Evolutionary conservation across 1,140 invertebrate species (phyloP), one percentile per base, ranked within the genome.

Genomic region (Eupeodes corollae): DNA sequence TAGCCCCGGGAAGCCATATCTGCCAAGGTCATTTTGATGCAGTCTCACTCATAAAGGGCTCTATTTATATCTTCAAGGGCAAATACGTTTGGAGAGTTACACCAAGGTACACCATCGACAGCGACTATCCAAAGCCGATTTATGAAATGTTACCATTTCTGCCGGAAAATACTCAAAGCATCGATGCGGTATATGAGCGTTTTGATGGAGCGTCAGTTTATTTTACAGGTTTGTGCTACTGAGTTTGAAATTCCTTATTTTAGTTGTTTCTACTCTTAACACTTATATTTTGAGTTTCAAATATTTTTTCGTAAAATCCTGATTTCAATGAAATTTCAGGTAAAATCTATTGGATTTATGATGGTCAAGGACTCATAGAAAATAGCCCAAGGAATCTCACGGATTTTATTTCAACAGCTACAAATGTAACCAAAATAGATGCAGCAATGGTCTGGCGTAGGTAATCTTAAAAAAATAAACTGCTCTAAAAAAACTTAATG

Each of bases 121-220:
- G 64, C n/a, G 77, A 76, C n/a, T 84, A 81, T 62, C 83, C 83
- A 14, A 67, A 74, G 10, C 61, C 55, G 16, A 71, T 83, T 46
- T 63, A 69, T 35, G 69, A 75, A 21, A 70, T 84, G 52, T 84
- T 84, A 63, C 63, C 63, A 31, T 67, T 71, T 10, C 61, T 84
- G 15, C 85, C 86, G 0, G 48, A 68, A 15, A 50, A 73, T 34
- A 56, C 87, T 3, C 70, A 68, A 26, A 70, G 72, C 52, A 75
- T 90, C 15, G 83, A 86, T 67, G 85, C 86, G 10, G 79, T 82
- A 13, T 90, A 87, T 58, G 79, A 90, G 68, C 74, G 79, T 51
- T 66, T 59, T 12, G 81, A 88, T 61, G 75, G 77, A n/a, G 77
- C 78, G 52, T 82, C 89, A 51, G 68, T 86, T 12, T 76, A 90